phyloP scores from a whole-genome alignment of 2,797 vertebrate genomes.

The Xyrichtys novacula region DNA sequence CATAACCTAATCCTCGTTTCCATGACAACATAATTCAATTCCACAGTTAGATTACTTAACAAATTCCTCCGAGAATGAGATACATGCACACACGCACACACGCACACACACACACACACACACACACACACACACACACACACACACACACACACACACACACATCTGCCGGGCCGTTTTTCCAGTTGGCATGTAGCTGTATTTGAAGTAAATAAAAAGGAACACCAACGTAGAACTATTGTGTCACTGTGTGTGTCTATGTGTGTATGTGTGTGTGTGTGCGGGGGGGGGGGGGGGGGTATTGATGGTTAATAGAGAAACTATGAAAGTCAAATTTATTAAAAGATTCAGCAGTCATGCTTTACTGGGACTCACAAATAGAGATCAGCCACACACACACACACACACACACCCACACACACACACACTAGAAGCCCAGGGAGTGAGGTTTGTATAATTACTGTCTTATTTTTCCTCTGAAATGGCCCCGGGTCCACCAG shows the following conservation, averaged over 20 bases:
- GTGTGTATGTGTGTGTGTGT: constrained; percentile 37
- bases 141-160: constrained; percentile 34
- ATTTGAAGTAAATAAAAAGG: constrained; percentile 69
- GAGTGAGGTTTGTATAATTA: constrained; percentile 33
- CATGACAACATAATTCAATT: constrained; percentile 71
- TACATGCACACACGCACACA: constrained; percentile 25
- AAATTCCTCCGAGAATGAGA: constrained; percentile 62
- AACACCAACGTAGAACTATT: constrained; percentile 69
- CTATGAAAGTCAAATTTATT: constrained; percentile 77
- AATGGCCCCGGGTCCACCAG: constrained; percentile 32
- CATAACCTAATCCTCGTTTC: constrained; percentile 73
- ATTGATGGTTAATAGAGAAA: constrained; percentile 70
- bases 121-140: constrained; percentile 34
- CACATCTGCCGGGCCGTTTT: constrained; percentile 66
- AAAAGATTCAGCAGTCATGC: constrained; percentile 67
- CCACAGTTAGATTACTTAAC: constrained; percentile 70
- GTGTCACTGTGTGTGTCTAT: constrained; percentile 19
- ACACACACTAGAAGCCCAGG: constrained; percentile 18
- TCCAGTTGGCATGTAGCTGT: constrained; percentile 60
- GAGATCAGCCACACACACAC: constrained; percentile 1
- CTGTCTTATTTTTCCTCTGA: constrained; percentile 26
- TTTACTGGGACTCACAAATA: constrained; percentile 47
- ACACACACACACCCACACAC: constrained; percentile 9
- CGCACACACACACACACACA: constrained; percentile 38
- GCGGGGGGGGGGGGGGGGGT: constrained; percentile 28